These are phyloP conservation scores for Montifringilla adamsi DNA, from an alignment of 2,113 vertebrate genomes.

Conservation along the genomic window DNA sequence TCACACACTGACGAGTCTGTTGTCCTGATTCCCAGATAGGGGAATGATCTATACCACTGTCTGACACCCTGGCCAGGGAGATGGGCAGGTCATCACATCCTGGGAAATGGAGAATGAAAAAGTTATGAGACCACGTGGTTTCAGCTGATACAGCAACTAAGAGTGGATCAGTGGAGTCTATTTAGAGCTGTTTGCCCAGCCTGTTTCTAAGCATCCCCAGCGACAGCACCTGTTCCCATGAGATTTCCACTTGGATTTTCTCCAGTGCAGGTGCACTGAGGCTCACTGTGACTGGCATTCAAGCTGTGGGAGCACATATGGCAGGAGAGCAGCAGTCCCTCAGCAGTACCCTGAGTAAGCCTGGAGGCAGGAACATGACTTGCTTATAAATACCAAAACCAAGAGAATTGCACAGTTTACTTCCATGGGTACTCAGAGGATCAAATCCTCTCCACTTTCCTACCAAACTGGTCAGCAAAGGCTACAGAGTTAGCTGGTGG, in stretches of 20 bases:
- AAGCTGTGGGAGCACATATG: neutral
- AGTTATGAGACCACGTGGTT: neutral
- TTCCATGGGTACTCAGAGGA: neutral
- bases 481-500: neutral
- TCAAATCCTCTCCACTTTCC: neutral
- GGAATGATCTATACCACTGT: neutral
- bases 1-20: neutral
- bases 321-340: conserved; percentile 18
- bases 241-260: conserved; percentile 34
- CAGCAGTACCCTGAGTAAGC: neutral
- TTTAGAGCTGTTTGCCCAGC: conserved; percentile 2
- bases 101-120: neutral
- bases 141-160: neutral
- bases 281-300: conserved; percentile 4
- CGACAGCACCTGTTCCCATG: neutral
- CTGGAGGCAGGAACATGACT: neutral
- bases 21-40: neutral
- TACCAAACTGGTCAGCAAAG: neutral
- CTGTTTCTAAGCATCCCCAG: conserved; percentile 26
- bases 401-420: neutral
- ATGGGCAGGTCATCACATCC: neutral
- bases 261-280: neutral
- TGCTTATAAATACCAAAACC: neutral
- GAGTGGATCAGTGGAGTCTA: neutral
- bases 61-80: neutral